Conservation (phyloP, 2,888 invertebrate genomes). For the Scaptomyza flava region DNA sequence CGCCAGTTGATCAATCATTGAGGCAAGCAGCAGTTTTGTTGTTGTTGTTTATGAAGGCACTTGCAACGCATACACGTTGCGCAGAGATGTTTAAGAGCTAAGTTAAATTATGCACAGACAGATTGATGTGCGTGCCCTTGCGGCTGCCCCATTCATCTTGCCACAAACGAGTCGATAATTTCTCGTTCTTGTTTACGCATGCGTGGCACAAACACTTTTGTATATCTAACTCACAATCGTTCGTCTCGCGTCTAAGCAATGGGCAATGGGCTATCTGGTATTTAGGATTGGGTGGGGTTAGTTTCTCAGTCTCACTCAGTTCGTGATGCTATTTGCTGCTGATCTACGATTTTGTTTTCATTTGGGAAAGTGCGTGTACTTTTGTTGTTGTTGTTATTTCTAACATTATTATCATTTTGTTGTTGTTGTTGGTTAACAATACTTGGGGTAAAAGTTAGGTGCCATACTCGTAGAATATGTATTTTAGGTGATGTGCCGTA, state of each 20-base stretch:
- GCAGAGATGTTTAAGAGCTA: slow-evolving; percentile 18
- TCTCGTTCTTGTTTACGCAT: slow-evolving; percentile 69
- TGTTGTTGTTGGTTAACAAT: background rate
- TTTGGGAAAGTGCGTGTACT: slow-evolving; percentile 69
- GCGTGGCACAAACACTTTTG: slow-evolving; percentile 65
- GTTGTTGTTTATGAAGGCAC: background rate
- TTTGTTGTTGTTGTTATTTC: slow-evolving; percentile 10
- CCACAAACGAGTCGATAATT: slow-evolving; percentile 53
- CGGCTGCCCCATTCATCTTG: slow-evolving; percentile 51
- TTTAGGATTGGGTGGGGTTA: slow-evolving; percentile 15
- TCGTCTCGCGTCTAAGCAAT: slow-evolving; percentile 15
- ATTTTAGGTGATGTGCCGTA: too few species aligned
- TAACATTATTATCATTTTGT: background rate
- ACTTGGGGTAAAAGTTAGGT: background rate
- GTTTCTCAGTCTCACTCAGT: slow-evolving; percentile 25
- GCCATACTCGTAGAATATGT: background rate
- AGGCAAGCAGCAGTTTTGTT: slow-evolving; percentile 2
- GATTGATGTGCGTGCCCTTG: slow-evolving; percentile 68
- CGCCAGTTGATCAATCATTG: slow-evolving; percentile 26
- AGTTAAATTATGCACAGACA: slow-evolving; percentile 61
- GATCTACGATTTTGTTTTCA: slow-evolving; percentile 71
- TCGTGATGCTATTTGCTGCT: slow-evolving; percentile 66
- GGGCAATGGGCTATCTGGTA: slow-evolving; percentile 6
- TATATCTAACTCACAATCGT: slow-evolving; percentile 64
- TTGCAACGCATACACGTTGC: slow-evolving; percentile 14